phyloP scores from a whole-genome alignment of 2,113 vertebrate genomes.

The Ibidorhyncha struthersii region DNA sequence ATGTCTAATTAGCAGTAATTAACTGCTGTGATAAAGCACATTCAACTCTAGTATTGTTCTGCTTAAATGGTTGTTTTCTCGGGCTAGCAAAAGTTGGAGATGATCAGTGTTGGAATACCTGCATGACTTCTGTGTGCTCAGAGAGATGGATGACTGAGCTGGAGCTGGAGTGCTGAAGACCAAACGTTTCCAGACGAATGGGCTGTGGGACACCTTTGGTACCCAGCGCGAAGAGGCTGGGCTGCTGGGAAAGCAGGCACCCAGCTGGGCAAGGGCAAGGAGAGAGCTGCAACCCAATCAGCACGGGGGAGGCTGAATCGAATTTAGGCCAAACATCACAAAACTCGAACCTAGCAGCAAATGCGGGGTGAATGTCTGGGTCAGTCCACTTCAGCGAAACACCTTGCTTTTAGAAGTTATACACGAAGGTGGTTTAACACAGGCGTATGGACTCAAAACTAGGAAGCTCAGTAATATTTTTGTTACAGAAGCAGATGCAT shows the following conservation, averaged over 20 bases:
- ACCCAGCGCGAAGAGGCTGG: background rate
- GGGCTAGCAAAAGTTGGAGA: background rate
- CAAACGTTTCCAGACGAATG: background rate
- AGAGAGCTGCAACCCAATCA: background rate
- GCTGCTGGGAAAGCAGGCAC: background rate
- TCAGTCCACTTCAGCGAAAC: background rate
- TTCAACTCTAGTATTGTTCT: background rate
- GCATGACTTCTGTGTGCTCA: background rate
- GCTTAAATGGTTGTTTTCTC: background rate
- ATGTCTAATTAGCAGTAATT: background rate
- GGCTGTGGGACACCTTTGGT: background rate
- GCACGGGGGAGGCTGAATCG: background rate
- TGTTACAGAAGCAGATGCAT: background rate
- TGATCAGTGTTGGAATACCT: background rate
- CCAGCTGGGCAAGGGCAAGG: background rate
- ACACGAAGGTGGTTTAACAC: background rate
- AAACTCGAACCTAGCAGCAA: background rate
- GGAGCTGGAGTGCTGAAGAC: background rate
- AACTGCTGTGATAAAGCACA: background rate
- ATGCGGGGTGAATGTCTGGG: background rate
- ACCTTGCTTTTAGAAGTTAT: background rate
- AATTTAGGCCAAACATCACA: background rate
- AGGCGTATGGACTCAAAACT: background rate
- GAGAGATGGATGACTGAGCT: background rate
- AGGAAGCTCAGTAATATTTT: background rate